Percentiles rank a stretch among this genome's conserved stretches.
Evolutionary conservation across 2,113 vertebrate genomes (phyloP).

Genomic region (Actenoides lindsayi): DNA sequence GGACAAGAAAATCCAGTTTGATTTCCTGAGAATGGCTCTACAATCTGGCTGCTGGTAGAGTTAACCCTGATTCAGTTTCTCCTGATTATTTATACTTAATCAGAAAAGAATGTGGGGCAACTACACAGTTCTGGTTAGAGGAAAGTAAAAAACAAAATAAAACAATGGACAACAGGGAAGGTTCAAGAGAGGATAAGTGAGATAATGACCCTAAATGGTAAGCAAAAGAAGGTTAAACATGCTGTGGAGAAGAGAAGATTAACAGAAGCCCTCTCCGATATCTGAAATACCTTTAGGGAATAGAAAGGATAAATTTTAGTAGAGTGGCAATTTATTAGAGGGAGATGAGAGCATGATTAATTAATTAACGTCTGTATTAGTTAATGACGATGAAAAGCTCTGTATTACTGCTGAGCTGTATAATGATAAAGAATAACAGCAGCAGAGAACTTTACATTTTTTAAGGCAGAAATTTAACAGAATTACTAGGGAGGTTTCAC

Average conservation of each 20-base stretch:
- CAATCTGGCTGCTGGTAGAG: neutral
- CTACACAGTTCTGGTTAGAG: neutral
- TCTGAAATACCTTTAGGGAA: constrained; percentile 22
- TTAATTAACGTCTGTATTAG: constrained; percentile 47
- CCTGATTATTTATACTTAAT: neutral
- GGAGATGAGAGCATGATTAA: constrained; percentile 10
- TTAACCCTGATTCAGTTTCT: neutral
- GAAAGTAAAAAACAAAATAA: neutral
- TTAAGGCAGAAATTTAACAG: neutral
- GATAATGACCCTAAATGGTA: neutral
- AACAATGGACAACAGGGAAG: neutral
- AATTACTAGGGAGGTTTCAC: neutral
- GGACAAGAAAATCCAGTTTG: neutral
- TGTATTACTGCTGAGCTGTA: neutral
- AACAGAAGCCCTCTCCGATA: neutral
- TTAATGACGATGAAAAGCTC: neutral
- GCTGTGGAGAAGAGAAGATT: neutral
- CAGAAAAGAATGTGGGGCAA: neutral
- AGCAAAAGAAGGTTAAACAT: neutral
- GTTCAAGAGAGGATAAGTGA: constrained; percentile 21
- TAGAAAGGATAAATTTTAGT: constrained; percentile 12
- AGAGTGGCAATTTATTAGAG: constrained; percentile 19
- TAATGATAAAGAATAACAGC: neutral
- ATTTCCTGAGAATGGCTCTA: neutral
- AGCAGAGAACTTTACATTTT: neutral